Percentiles rank a stretch among this genome's conserved stretches.
phyloP scores from a whole-genome alignment of 35 echinoderm and acorn worm genomes.

The Patiria miniata region DNA sequence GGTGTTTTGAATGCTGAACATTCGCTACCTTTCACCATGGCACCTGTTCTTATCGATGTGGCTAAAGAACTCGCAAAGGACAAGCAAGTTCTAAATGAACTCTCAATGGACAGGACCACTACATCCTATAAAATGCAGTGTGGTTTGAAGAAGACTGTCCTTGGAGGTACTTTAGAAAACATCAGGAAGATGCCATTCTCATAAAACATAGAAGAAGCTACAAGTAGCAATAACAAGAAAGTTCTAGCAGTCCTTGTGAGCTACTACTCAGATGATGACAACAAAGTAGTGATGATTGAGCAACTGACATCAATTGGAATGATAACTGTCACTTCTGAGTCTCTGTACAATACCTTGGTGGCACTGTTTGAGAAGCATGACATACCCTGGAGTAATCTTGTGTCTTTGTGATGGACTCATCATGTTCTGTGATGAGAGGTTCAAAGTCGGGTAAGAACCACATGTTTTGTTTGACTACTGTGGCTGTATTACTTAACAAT shows the following conservation, averaged over 20 bases:
- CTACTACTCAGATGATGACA: neutral
- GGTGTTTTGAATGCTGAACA: slow-evolving; percentile 34
- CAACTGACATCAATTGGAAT: no score
- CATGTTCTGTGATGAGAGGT: slow-evolving; percentile 52
- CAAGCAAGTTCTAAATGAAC: neutral
- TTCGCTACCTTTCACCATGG: slow-evolving; percentile 43
- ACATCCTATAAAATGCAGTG: slow-evolving; percentile 43
- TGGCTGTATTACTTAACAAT: neutral
- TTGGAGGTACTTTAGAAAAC: neutral
- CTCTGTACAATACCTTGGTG: neutral
- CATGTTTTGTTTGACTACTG: neutral
- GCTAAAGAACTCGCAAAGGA: slow-evolving; percentile 33
- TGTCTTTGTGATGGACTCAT: slow-evolving; percentile 60
- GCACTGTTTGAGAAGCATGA: slow-evolving; percentile 23
- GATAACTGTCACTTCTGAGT: no score
- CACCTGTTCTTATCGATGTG: slow-evolving; percentile 27
- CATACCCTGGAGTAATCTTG: slow-evolving; percentile 47
- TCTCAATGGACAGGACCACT: slow-evolving; percentile 47
- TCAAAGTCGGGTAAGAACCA: slow-evolving; percentile 47
- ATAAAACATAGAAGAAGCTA: slow-evolving; percentile 53
- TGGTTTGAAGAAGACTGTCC: slow-evolving; percentile 38
- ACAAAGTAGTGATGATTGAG: no score
- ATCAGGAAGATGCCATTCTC: slow-evolving; percentile 32
- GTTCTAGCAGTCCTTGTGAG: slow-evolving; percentile 40
- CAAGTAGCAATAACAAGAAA: slow-evolving; percentile 39